Percentiles rank a stretch among this genome's conserved stretches.
phyloP scores from a whole-genome alignment of 1,140 invertebrate genomes.

The Trialeurodes vaporariorum region DNA sequence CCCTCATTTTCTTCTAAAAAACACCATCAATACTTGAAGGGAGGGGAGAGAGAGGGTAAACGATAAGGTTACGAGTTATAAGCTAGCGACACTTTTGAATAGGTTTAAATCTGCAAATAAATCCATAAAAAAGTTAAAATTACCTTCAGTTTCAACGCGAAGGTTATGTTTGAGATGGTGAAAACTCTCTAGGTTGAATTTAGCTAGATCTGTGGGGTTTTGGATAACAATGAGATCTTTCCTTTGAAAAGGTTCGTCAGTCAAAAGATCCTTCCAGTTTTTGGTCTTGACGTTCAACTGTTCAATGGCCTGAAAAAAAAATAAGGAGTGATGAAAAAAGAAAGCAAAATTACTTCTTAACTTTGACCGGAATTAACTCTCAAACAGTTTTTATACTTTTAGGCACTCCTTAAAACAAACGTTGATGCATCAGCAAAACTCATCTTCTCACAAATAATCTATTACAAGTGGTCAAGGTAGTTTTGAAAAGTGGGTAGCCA shows the following conservation, averaged over 20 bases:
- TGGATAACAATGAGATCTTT: slow-evolving; percentile 91
- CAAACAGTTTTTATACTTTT: neutral
- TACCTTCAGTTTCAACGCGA: slow-evolving; percentile 66
- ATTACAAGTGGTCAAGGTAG: too few relatives aligned
- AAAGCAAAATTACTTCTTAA: slow-evolving; percentile 9
- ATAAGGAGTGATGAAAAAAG: too few relatives aligned
- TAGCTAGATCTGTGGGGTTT: slow-evolving; percentile 79
- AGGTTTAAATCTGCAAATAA: slow-evolving; percentile 8
- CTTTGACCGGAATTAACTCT: slow-evolving; percentile 5
- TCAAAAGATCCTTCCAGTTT: slow-evolving; percentile 89
- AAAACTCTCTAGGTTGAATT: slow-evolving; percentile 92
- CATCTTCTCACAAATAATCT: too few relatives aligned
- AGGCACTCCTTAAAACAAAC: neutral
- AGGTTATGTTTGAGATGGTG: slow-evolving; percentile 94
- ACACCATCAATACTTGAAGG: too few relatives aligned
- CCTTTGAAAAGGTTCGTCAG: slow-evolving; percentile 78
- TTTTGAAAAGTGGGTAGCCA: too few relatives aligned
- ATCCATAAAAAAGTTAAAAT: slow-evolving; percentile 14
- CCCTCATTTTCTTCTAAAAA: too few relatives aligned
- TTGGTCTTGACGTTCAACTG: slow-evolving; percentile 91
- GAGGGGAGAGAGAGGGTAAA: too few relatives aligned
- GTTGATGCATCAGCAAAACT: too few relatives aligned
- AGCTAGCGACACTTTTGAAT: too few relatives aligned
- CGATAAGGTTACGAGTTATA: too few relatives aligned
- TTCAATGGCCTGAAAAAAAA: slow-evolving; percentile 63